phyloP scores from a whole-genome alignment of 2,888 invertebrate genomes.

The Chrysolina americana region DNA sequence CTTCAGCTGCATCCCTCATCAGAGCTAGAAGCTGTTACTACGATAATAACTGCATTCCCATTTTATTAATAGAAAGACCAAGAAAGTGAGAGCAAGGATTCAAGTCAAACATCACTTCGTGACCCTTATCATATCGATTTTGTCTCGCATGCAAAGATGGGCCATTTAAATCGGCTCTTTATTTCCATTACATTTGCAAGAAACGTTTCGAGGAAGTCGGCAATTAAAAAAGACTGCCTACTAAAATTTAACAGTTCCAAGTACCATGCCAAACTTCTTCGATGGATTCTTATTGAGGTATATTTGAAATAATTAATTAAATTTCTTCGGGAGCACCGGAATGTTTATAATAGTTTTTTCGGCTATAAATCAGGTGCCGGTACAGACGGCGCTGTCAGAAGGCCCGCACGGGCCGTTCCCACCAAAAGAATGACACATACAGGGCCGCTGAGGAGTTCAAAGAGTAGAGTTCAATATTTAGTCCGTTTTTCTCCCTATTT shows the following conservation, averaged over 20 bases:
- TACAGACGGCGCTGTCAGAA: slow-evolving; percentile 64
- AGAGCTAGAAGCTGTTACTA: too few species aligned
- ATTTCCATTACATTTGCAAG: slow-evolving; percentile 63
- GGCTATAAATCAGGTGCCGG: slow-evolving; percentile 68
- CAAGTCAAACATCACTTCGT: too few species aligned
- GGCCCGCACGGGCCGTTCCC: slow-evolving; percentile 65
- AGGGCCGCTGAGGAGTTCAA: too few species aligned
- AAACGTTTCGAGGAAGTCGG: slow-evolving; percentile 58
- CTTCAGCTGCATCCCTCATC: too few species aligned
- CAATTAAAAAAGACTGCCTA: slow-evolving; percentile 63
- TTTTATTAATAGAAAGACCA: too few species aligned
- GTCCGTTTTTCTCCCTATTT: too few species aligned
- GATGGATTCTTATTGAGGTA: slow-evolving; percentile 68
- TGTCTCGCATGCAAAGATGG: slow-evolving; percentile 59
- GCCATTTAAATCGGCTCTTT: slow-evolving; percentile 65
- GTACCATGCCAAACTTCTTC: slow-evolving; percentile 68
- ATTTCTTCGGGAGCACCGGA: slow-evolving; percentile 67
- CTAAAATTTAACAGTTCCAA: slow-evolving; percentile 65
- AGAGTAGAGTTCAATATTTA: too few species aligned
- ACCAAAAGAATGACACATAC: slow-evolving; percentile 54
- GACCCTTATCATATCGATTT: neutral
- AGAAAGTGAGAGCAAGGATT: too few species aligned
- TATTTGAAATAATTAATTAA: slow-evolving; percentile 71
- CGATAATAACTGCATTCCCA: too few species aligned
- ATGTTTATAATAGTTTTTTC: slow-evolving; percentile 68